Base-by-base conservation (phyloP, 2,888 invertebrate genomes). In the Melanargia galathea region DNA sequence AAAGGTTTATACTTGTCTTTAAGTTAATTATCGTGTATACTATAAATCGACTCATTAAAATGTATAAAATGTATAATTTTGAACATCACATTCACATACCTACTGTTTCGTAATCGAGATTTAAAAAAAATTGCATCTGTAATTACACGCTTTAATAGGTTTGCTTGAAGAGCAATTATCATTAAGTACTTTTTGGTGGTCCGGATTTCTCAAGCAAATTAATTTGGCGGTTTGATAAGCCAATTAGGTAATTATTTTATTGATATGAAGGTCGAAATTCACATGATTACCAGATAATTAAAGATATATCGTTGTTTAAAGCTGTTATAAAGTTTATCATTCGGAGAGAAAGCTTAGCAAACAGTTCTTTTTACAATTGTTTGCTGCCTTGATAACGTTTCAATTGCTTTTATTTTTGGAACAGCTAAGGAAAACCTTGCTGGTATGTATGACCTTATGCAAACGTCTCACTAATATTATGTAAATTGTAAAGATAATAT, bases 211-310 rank as follows among this genome's bases (percentile, higher is more conserved):
- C 52, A 48, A 16, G 63, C 30, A 51, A 54, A 63, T 66, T 63
- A 63, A 65, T 65, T 63, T 55, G 7, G 20, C 49, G n/a, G 16
- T 62, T 63, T 63, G 60, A 65, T 66, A 49, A 51, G 26, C 40
- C 49, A 38, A 55, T 55, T 24, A 51, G 45, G 30, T 45, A 60
- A 60, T 54, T 43, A 54, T 54, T 30, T 30, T 22, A 54, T 24
- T 54, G 33, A 46, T 24, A 22, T 26, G 43, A 61, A 61, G 60
- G 60, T 24, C 35, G 52, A 35, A 61, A 54, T 43, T 55, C 43
- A 26, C 6, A 16, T 40, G 40, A 26, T 55, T 43, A 22, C 24
- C 24, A 40, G 55, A 43, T 16, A 55, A 55, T 26, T 10, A 40
- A 26, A 26, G 22, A 40, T 13, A 48, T 48, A 48, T 48, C 48